Evolutionary conservation across 2,888 invertebrate genomes (phyloP).

Genomic region (Shargacucullia verbasci): DNA sequence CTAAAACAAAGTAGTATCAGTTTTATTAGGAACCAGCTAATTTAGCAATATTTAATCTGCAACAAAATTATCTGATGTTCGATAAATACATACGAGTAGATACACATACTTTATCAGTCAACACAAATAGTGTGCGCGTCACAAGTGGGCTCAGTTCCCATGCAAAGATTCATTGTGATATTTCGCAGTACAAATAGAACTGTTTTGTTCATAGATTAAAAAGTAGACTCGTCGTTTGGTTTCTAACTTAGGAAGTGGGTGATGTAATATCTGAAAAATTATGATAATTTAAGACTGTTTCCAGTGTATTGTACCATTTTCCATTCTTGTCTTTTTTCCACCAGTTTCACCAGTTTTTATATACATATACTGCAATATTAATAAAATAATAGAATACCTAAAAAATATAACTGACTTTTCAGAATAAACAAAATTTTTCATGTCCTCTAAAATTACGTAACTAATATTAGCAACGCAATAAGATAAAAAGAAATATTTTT

Average conservation of each 20-base stretch:
- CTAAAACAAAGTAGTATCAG: constrained; percentile 6
- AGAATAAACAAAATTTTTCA: too few species aligned
- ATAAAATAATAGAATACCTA: too few species aligned
- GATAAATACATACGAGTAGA: too few species aligned
- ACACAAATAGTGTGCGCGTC: constrained; percentile 41
- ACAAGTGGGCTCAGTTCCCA: constrained; percentile 60
- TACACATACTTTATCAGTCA: constrained; percentile 50
- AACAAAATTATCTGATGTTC: constrained; percentile 23
- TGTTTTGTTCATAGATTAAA: constrained; percentile 16
- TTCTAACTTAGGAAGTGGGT: too few species aligned
- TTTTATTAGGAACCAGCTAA: constrained; percentile 20
- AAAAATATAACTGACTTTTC: too few species aligned
- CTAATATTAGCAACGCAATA: too few species aligned
- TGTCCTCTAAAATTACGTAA: too few species aligned
- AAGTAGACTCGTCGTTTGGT: constrained; percentile 3
- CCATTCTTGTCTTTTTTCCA: too few species aligned
- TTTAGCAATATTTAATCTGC: constrained; percentile 48
- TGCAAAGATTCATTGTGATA: constrained; percentile 62
- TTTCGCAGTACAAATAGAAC: constrained; percentile 56
- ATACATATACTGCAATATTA: too few species aligned
- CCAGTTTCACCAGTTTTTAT: too few species aligned
- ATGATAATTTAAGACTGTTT: too few species aligned
- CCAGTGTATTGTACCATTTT: too few species aligned
- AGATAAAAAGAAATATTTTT: constrained; percentile 2
- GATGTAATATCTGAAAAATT: not conserved